Base-by-base conservation (phyloP, 1,140 invertebrate genomes). In the Drosophila truncata region DNA sequence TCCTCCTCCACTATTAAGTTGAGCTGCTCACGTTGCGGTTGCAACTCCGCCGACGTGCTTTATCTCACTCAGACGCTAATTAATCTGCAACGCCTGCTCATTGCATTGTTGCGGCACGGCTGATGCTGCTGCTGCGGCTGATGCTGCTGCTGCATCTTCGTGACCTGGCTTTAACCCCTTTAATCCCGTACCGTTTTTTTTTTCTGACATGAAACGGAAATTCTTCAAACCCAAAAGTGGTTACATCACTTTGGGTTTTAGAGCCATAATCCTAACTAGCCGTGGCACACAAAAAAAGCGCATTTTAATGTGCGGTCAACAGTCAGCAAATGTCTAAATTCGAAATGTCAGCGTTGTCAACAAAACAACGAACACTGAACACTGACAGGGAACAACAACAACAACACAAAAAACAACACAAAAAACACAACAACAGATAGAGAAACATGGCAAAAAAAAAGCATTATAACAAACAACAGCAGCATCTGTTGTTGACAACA, bases 281-380 rank as follows among this genome's bases (percentile, higher is more conserved):
- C 80, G 63, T 80, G 83, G 80, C 83, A 86, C 71, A 87, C 83
- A 87, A 85, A 86, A 85, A 86, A 75, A 65, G 71, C 83, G 76
- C 65, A 66, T 82, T 82, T 87, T 86, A 67, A 69, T 76, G 55
- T 33, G 49, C 71, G 50, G 60, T 76, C 71, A 75, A 75, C 58
- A 54, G 71, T 72, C 41, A 62, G 52, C 72, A 80, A 78, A 86
- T 86, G 84, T 87, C 84, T 87, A 87, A 84, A 87, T 87, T 88
- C 79, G 85, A 87, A 87, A 87, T 87, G 84, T 87, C 84, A 87
- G 85, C 80, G 59, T 84, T 87, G 84, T 87, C 84, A 87, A 74
- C 77, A 42, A 77, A 88, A 80, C 80, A 70, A 27, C 25, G 47
- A 55, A 52, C 37, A 54, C 27, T 27, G 58, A 54, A 25, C 29